phyloP scores from a whole-genome alignment of 2,888 invertebrate genomes.

The Frankliniella intonsa region DNA sequence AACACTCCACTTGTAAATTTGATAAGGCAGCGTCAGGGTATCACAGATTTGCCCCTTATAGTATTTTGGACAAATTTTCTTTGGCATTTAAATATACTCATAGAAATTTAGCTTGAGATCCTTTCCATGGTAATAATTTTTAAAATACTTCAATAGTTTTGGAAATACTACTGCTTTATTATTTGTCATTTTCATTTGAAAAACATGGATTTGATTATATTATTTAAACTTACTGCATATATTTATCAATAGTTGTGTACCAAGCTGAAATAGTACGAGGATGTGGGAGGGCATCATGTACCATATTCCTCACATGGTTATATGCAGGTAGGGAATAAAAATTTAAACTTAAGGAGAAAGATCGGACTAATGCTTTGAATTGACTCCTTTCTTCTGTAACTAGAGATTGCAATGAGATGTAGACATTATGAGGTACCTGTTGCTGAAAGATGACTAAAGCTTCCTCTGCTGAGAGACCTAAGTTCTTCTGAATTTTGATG shows the following conservation, averaged over 20 bases:
- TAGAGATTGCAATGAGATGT: not conserved
- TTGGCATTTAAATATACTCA: not conserved
- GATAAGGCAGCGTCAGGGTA: not conserved
- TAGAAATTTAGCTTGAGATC: not conserved
- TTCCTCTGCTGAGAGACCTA: not conserved
- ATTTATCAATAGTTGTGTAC: slow-evolving; percentile 4
- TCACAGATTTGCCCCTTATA: not conserved
- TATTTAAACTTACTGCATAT: not conserved
- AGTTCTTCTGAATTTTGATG: not conserved
- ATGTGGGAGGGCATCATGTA: not conserved
- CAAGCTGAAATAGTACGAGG: not conserved
- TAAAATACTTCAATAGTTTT: not conserved
- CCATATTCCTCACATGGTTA: not conserved
- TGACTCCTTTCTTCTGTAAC: not conserved
- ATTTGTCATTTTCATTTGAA: not conserved
- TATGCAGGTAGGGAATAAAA: not conserved
- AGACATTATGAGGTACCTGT: not conserved
- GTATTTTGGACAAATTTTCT: not conserved
- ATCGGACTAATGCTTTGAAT: not conserved
- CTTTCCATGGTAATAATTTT: not conserved
- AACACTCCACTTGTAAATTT: not conserved
- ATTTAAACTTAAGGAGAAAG: not conserved
- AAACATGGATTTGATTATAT: too few relatives aligned
- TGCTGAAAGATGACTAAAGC: not conserved
- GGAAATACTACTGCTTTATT: not conserved